These are phyloP conservation scores for Siniperca scherzeri DNA, from an alignment of 2,797 vertebrate species.

Conservation along the genomic window DNA sequence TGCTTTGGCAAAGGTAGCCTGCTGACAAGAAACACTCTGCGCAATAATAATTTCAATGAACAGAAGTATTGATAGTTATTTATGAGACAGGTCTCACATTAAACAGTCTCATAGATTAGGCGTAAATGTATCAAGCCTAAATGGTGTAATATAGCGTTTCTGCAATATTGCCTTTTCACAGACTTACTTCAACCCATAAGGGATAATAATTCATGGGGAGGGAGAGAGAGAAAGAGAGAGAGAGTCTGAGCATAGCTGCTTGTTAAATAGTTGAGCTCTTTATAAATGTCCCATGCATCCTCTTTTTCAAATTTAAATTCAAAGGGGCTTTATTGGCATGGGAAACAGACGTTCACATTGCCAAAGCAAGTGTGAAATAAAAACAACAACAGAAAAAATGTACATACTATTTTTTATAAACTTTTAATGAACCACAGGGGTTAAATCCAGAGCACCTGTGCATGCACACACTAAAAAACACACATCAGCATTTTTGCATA, in stretches of 20 bases:
- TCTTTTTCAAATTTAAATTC: background rate
- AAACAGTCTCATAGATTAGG: slow-evolving; percentile 78
- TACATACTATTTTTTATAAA: too few relatives aligned
- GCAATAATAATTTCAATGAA: slow-evolving; percentile 73
- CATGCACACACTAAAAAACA: background rate
- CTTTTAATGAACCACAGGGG: slow-evolving; percentile 68
- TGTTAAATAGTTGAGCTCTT: slow-evolving; percentile 73
- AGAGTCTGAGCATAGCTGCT: slow-evolving; percentile 44
- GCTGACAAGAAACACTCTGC: slow-evolving; percentile 65
- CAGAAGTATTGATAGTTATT: slow-evolving; percentile 77
- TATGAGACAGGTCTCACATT: slow-evolving; percentile 76
- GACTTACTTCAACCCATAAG: slow-evolving; percentile 63
- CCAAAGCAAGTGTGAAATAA: too few relatives aligned
- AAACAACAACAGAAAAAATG: too few relatives aligned
- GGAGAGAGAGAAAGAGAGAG: background rate
- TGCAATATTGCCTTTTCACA: slow-evolving; percentile 74
- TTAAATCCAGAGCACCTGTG: slow-evolving; percentile 50
- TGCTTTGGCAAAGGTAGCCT: slow-evolving; percentile 67
- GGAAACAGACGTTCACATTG: too few relatives aligned
- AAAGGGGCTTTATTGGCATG: too few relatives aligned
- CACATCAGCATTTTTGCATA: slow-evolving; percentile 7
- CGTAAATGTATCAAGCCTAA: slow-evolving; percentile 72
- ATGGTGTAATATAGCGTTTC: slow-evolving; percentile 69
- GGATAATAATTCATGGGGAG: slow-evolving; percentile 65
- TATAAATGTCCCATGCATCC: slow-evolving; percentile 76